These are phyloP conservation scores for Sinohyriopsis cumingii DNA, from an alignment of 2,888 invertebrate genomes.

Conservation along the genomic window DNA sequence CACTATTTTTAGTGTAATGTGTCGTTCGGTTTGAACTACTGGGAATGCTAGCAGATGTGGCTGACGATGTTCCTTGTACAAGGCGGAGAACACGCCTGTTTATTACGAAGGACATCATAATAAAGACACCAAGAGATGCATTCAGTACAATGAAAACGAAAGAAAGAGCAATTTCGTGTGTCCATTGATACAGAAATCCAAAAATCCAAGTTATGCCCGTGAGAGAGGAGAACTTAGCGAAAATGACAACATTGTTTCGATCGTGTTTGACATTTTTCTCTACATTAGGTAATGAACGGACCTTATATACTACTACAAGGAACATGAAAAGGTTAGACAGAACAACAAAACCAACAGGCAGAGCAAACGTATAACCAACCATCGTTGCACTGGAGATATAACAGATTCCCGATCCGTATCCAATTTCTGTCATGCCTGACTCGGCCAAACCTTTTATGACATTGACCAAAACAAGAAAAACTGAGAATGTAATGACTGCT, in stretches of 20 bases:
- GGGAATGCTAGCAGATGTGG: too few relatives aligned
- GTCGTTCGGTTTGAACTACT: too few relatives aligned
- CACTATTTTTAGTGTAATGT: too few relatives aligned
- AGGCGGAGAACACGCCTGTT: conserved; percentile 13
- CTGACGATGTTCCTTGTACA: too few relatives aligned
- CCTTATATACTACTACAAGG: conserved; percentile 6
- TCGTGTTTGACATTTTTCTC: conserved; percentile 11
- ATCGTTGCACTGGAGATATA: conserved; percentile 20
- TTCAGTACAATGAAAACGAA: conserved; percentile 24
- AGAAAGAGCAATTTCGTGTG: conserved; percentile 9
- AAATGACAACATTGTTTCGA: conserved; percentile 15
- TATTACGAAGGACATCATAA: conserved; percentile 24
- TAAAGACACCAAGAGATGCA: conserved; percentile 25
- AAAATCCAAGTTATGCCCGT: conserved; percentile 27
- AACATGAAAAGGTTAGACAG: conserved; percentile 20
- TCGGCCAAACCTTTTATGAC: conserved; percentile 2
- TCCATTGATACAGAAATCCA: conserved; percentile 23
- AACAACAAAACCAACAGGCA: conserved; percentile 19
- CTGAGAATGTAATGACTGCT: conserved; percentile 7
- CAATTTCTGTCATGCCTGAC: conserved; percentile 4
- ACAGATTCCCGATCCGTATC: conserved; percentile 24
- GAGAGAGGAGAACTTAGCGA: conserved; percentile 20
- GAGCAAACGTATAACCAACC: conserved; percentile 16
- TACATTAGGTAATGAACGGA: conserved; percentile 4
- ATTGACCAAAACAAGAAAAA: conserved; percentile 12